Conservation (phyloP, 1,140 invertebrate genomes). For the Zaprionus vittiger region DNA sequence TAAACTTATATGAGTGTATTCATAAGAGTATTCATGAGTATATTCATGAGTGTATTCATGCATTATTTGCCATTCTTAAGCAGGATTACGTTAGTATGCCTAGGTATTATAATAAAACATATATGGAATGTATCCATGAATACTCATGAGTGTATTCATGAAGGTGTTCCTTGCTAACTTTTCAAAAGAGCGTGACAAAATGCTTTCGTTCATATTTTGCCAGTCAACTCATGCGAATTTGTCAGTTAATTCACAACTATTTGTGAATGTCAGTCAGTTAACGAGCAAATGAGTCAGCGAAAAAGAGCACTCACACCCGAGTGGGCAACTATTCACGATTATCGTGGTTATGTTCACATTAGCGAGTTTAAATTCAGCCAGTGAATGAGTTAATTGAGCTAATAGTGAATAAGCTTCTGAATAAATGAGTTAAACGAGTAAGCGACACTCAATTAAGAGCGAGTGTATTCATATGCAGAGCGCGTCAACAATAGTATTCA, state of each 20-base stretch:
- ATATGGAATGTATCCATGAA: background rate
- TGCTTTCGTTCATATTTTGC: background rate
- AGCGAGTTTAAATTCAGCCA: background rate
- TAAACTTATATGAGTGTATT: background rate
- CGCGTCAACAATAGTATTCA: slow-evolving; percentile 2
- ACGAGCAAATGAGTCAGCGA: background rate
- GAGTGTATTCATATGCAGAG: background rate
- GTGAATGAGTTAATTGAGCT: background rate
- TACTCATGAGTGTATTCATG: background rate
- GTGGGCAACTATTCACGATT: background rate
- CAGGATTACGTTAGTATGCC: no score
- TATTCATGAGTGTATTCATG: no score
- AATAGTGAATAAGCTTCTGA: background rate
- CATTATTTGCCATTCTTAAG: no score
- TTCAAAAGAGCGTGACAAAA: background rate
- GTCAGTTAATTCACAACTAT: slow-evolving; percentile 9
- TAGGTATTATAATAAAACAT: no score
- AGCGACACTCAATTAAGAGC: background rate
- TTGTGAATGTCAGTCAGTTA: slow-evolving; percentile 11
- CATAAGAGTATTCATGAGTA: no score
- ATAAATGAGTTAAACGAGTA: background rate
- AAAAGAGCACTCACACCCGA: background rate
- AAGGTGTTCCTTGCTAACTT: background rate
- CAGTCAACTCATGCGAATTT: background rate
- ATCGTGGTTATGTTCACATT: background rate